Evolutionary conservation across 2,113 vertebrate species (phyloP), one percentile per base, ranked within the genome.

Genomic region (Pterocles orientalis): DNA sequence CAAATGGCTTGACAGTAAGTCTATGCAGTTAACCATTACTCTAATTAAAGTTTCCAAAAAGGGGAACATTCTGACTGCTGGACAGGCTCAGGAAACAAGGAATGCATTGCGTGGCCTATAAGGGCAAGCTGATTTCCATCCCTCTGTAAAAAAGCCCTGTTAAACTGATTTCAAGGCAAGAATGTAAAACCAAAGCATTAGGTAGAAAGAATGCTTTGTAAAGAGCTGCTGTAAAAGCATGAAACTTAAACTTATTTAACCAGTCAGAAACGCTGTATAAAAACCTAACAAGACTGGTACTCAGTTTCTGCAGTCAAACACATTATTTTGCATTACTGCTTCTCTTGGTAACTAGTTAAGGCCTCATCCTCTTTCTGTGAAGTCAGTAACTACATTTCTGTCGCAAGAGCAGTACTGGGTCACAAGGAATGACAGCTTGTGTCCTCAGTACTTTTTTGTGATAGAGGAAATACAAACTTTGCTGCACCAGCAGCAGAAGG

Each of bases 1-100:
- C 84, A 90, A 96, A 93, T 96, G 61, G 69, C 70, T 94, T 88
- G 58, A 93, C 66, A 95, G 68, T 72, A 93, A 62, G 75, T 71
- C 78, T 92, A 68, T 92, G 60, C n/a, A 92, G 34, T 75, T 97
- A 89, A 65, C 73, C 8, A 48, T 81, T 94, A 48, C 62, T 92
- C 39, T 90, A 95, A 86, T 92, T 96, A 82, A 68, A 93, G 51
- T 93, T 96, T 92, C 60, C 71, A 68, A 56, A 68, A 75, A 33
- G 16, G 7, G 34, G 34, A 19, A 73, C 9, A 6, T 94, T 89
- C 50, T 65, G 77, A 71, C 69, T 86, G 48, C 41, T 90, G 29
- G 73, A 69, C 19, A 81, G 57, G 24, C 19, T 95, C 79, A 76
- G 58, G 39, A 95, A 78, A 90, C 7, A 82, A 90, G 31, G 14